Base-by-base conservation (phyloP, 2,797 vertebrate species). In the Hypotaenidia okinawae region DNA sequence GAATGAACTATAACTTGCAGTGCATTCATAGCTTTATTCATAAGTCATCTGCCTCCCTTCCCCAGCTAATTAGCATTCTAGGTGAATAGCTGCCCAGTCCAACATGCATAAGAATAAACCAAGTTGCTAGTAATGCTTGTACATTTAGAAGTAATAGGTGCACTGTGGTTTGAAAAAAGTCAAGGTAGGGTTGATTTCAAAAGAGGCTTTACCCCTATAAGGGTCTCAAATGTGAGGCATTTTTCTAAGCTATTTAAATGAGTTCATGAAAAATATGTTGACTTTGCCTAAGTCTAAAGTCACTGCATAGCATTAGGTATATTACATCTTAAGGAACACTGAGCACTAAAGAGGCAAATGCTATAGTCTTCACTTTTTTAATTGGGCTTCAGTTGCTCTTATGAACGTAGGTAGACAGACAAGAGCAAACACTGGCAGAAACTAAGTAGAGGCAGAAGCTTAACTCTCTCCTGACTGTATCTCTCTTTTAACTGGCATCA, bases 211-310 rank as follows among this genome's bases (percentile, higher is more conserved):
- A 63, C 66, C 21, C 25, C 37, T 24, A 54, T 59, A 81, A 84
- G 35, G 30, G 66, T 92, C 47, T 84, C 25, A 35, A 76, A 49
- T 21, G 28, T 78, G 30, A 45, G 75, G 39, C 33, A 18, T 88
- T 59, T 83, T 91, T 84, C 75, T 67, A 74, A 89, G 57, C 61
- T 83, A 66, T 73, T 93, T 90, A 84, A 80, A 88, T 89, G 51
- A 90, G 28, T 77, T 78, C 3, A 47, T 83, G 45, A 87, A 89
- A 92, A 76, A 79, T 39, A 43, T 55, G 39, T 78, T 92, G 84
- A 72, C 81, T 89, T 76, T 84, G 61, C 47, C 37, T 51, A 66
- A 67, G 55, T 57, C 55, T 82, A 72, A 92, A 84, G 49, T 81
- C 45, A 81, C 41, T 55, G 58, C 62, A 77, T 67, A 86, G 19